These are phyloP conservation scores for Mus minutoides DNA, from an alignment of 2,797 vertebrate genomes.

Conservation along the genomic window DNA sequence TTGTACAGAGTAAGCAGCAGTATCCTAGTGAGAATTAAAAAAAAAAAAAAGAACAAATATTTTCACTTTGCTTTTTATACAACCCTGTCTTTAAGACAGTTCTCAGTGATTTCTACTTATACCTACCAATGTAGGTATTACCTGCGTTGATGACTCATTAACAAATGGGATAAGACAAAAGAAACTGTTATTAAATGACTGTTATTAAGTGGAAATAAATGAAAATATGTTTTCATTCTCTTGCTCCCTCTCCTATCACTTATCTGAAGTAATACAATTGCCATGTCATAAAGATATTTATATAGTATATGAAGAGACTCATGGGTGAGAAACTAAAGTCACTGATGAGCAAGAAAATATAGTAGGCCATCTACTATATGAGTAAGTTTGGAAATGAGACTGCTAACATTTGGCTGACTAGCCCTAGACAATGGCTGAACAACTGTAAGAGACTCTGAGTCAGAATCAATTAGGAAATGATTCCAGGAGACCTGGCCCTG, in stretches of 20 bases:
- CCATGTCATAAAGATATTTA: background rate
- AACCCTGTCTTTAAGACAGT: background rate
- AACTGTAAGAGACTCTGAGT: background rate
- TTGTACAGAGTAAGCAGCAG: background rate
- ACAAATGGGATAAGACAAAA: background rate
- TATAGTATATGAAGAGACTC: background rate
- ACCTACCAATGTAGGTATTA: background rate
- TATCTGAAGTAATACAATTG: background rate
- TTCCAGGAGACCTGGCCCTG: background rate
- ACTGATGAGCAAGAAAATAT: background rate
- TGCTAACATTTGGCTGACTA: background rate
- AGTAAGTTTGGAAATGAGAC: background rate
- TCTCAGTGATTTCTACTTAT: background rate
- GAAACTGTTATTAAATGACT: background rate
- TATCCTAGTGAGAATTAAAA: background rate
- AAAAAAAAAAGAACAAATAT: background rate
- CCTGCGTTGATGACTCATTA: background rate
- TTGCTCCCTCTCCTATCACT: background rate
- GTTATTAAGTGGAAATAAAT: background rate
- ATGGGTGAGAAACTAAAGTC: background rate
- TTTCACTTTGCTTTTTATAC: background rate
- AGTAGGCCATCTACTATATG: rapidly evolving
- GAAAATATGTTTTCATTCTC: background rate
- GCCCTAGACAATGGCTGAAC: background rate
- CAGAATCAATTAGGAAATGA: background rate